phyloP scores from a whole-genome alignment of 2,888 invertebrate species.

The Sinopyrophorus schimmeli region DNA sequence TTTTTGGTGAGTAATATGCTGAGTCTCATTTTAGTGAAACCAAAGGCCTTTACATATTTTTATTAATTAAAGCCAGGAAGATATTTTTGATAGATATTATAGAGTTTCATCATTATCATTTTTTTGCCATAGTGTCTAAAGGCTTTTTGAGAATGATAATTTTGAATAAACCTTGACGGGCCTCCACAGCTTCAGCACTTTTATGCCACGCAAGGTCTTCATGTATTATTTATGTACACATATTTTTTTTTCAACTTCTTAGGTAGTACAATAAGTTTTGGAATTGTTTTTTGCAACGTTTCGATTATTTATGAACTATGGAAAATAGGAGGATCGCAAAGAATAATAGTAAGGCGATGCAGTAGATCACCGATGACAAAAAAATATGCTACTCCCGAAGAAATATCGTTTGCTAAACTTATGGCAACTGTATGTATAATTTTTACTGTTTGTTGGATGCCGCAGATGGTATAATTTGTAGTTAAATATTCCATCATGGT shows the following conservation, averaged over 20 bases:
- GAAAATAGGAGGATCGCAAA: constrained; percentile 58
- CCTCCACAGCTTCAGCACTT: too few relatives aligned
- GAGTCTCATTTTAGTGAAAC: not conserved
- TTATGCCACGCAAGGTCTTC: too few relatives aligned
- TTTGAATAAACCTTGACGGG: too few relatives aligned
- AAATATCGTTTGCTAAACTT: constrained; percentile 80
- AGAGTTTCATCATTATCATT: constrained; percentile 23
- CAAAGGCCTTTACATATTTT: not conserved
- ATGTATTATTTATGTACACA: too few relatives aligned
- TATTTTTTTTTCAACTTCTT: constrained; percentile 37
- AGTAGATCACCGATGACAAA: constrained; percentile 52
- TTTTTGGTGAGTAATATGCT: constrained; percentile 67
- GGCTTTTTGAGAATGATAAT: too few relatives aligned
- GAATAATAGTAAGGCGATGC: constrained; percentile 52
- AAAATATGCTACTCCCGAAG: constrained; percentile 70
- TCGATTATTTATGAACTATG: constrained; percentile 78
- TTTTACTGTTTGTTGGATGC: constrained; percentile 85
- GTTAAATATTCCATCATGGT: constrained; percentile 32
- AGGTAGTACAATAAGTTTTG: constrained; percentile 73
- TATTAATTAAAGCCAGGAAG: not conserved
- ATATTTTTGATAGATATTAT: constrained; percentile 2
- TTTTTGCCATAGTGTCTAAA: too few relatives aligned
- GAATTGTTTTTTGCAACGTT: constrained; percentile 81
- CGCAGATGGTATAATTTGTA: constrained; percentile 88
- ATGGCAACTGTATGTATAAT: constrained; percentile 83